phyloP scores from a whole-genome alignment of 2,888 invertebrate species.

The Eilema depressum region DNA sequence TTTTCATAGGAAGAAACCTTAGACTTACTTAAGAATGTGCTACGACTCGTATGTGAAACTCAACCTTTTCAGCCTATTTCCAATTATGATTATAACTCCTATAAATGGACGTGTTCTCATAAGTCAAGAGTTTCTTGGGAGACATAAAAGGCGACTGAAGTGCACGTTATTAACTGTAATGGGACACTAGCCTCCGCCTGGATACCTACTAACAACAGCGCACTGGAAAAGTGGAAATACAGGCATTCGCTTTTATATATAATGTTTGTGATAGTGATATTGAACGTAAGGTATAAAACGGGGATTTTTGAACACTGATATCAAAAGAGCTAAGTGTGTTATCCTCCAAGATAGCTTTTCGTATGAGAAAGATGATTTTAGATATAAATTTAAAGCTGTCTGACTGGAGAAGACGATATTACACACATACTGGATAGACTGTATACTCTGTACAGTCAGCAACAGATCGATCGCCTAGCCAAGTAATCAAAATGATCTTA shows the following conservation, averaged over 20 bases:
- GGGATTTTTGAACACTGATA: constrained; percentile 12
- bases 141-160: constrained; percentile 23
- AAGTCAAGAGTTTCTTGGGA: constrained; percentile 16
- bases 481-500: too few relatives aligned
- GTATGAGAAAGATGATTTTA: neutral
- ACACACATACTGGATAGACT: neutral
- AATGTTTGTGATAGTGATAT: neutral
- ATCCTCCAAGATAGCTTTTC: neutral
- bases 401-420: neutral
- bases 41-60: neutral
- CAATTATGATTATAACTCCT: constrained; percentile 18
- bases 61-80: constrained; percentile 9
- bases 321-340: neutral
- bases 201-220: constrained; percentile 11
- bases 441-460: too few relatives aligned
- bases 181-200: constrained; percentile 16
- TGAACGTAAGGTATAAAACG: constrained; percentile 4
- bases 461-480: too few relatives aligned
- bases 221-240: constrained; percentile 10
- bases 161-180: constrained; percentile 27
- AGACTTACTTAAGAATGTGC: too few relatives aligned
- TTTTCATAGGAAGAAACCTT: too few relatives aligned
- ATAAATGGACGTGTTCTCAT: constrained; percentile 17
- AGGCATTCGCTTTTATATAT: constrained; percentile 6
- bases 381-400: neutral